Percentiles rank a stretch among this genome's conserved stretches.
phyloP scores from a whole-genome alignment of 1,140 invertebrate genomes.

The Druon quercuslanigerum region DNA sequence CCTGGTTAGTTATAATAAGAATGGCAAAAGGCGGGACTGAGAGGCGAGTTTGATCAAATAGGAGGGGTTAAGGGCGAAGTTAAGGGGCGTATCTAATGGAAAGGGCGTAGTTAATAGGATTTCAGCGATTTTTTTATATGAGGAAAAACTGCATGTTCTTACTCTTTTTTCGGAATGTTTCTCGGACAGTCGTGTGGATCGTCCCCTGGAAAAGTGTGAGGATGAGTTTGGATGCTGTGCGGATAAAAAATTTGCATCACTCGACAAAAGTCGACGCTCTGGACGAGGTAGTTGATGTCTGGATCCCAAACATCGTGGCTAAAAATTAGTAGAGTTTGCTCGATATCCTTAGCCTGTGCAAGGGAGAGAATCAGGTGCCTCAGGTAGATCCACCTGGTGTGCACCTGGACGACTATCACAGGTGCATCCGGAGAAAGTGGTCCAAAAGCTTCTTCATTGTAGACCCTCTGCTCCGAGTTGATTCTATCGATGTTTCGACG shows the following conservation, averaged over 20 bases:
- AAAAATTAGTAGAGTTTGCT: conserved; percentile 93
- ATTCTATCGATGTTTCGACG: conserved; percentile 79
- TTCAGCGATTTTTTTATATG: neutral
- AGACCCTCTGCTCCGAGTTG: conserved; percentile 82
- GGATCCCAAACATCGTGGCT: conserved; percentile 96
- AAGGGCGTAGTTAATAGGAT: neutral
- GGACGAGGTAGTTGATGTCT: conserved; percentile 93
- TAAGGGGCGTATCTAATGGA: neutral
- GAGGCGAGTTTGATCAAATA: neutral
- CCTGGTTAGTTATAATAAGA: no score
- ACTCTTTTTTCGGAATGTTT: conserved; percentile 93
- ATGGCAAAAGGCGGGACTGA: neutral
- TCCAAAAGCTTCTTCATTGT: conserved; percentile 86
- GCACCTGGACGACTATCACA: conserved; percentile 92
- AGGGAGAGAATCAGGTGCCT: conserved; percentile 94
- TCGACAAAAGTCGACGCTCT: conserved; percentile 91
- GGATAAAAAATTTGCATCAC: conserved; percentile 99
- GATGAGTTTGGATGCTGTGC: conserved; percentile 95
- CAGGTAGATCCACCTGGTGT: conserved; percentile 94
- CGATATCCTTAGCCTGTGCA: conserved; percentile 91
- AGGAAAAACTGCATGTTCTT: conserved; percentile 71
- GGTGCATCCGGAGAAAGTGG: conserved; percentile 85
- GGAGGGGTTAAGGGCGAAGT: conserved; percentile 17
- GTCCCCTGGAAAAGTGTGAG: conserved; percentile 92
- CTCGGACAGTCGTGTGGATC: conserved; percentile 95